Evolutionary conservation across 2,113 vertebrate genomes (phyloP), one percentile per base, ranked within the genome.

Genomic region (Alethe diademata): DNA sequence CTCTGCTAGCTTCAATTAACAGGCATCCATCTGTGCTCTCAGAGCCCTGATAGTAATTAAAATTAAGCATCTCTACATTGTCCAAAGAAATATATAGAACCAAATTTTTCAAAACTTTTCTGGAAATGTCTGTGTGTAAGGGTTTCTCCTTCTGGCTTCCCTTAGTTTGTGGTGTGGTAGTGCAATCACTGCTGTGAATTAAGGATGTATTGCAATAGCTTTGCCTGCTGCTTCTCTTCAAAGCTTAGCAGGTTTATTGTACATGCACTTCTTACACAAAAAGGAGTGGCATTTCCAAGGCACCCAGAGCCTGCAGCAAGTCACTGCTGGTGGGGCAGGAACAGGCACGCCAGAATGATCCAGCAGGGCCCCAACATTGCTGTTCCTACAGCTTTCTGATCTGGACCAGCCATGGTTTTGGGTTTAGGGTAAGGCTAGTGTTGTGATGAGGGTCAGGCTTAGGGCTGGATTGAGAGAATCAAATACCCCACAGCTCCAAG

Each of bases 151-250:
- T 75, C 86, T 78, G 69, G n/a, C 79, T 86, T 83, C 48, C 42
- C 42, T 79, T 87, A 50, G 45, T 86, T 67, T 79, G 31, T 82
- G 31, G 33, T 7, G 3, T 20, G 53, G 62, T 66, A 88, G 45
- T 61, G 29, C 45, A 90, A 28, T 76, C 38, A 24, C 38, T 61
- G 58, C 65, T 75, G 76, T 88, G 91, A 82, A 79, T 78, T 85
- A 86, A 88, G 38, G 25, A n/a, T 42, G 42, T 53, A 62, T 70
- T 89, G 66, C 81, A 87, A 66, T 36, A 80, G 64, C 57, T 87
- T 78, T 62, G 35, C 72, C 81, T 94, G 94, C 79, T 90, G 84
- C 70, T 86, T 91, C 58, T 90, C 65, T 88, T 85, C 71, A 67
- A 75, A 80, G 78, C 47, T 69, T 61, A 76, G 65, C 48, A 54